Evolutionary conservation across 2,888 invertebrate genomes (phyloP).

Genomic region (Timema cristinae): DNA sequence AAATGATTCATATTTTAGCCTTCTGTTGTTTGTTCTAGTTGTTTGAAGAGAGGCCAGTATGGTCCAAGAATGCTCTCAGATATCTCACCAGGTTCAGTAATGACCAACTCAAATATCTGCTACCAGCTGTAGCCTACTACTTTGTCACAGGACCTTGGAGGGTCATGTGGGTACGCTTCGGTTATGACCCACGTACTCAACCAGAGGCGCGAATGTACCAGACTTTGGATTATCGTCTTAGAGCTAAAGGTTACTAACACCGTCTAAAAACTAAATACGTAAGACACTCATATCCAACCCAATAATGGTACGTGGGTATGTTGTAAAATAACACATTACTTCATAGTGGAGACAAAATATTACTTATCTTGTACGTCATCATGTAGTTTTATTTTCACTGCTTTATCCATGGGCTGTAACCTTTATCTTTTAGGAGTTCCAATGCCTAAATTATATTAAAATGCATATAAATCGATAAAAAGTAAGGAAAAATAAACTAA

Average conservation of each 20-base stretch:
- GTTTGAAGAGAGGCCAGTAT: conserved; percentile 84
- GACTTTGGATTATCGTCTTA: conserved; percentile 76
- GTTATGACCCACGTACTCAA: conserved; percentile 87
- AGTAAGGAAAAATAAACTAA: too few relatives aligned
- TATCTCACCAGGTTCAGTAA: conserved; percentile 58
- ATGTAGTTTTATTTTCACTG: too few relatives aligned
- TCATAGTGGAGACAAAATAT: not conserved
- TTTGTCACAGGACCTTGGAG: conserved; percentile 91
- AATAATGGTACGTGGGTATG: not conserved
- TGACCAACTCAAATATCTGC: conserved; percentile 66
- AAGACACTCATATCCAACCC: not conserved
- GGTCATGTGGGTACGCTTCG: conserved; percentile 81
- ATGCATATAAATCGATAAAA: too few relatives aligned
- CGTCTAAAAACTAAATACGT: not conserved
- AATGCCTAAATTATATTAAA: too few relatives aligned
- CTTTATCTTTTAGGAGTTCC: too few relatives aligned
- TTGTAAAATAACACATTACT: not conserved
- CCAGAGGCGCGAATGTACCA: conserved; percentile 79
- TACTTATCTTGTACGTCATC: too few relatives aligned
- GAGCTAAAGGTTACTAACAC: conserved; percentile 53
- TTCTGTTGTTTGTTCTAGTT: conserved; percentile 52
- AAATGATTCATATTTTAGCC: too few relatives aligned
- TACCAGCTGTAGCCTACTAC: conserved; percentile 82
- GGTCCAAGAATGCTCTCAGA: conserved; percentile 76
- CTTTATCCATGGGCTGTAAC: too few relatives aligned